Evolutionary conservation across 2,888 invertebrate genomes (phyloP), one percentile per base, ranked within the genome.

Genomic region (Chalcosyrphus nemorum): DNA sequence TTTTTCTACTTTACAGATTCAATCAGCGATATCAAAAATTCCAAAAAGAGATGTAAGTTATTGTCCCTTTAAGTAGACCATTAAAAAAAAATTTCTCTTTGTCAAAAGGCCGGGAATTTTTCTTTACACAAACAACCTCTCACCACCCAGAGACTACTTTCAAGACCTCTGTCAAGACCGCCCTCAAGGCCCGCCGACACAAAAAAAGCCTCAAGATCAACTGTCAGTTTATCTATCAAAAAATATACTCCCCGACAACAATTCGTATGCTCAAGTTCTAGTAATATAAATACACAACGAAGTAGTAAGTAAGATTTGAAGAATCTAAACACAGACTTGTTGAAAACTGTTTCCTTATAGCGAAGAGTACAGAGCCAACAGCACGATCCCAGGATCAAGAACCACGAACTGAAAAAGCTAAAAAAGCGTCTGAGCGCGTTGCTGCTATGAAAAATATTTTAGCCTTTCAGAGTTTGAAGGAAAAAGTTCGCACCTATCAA

Each of bases 11-110:
- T 24, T 24, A 24, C 24, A 41, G 38, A 13, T 50, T 17, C 9
- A 24, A 17, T 3, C 45, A 19, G 5, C 68, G 4, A 50, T n/a
- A 50, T 74, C 82, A 0, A 84, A 78, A 84, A 84, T 84, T 78
- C 68, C 82, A 54, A 84, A 78, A 52, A n/a, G 19, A 41, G 63
- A 24, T 24, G 24, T 27, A 1, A 6, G 24, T 24, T 24, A 24
- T 4, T 24, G 24, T n/a, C n/a, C n/a, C n/a, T n/a, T n/a, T n/a
- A n/a, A n/a, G n/a, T n/a, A n/a, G n/a, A n/a, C n/a, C n/a, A n/a
- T 19, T 2, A 21, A 17, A n/a, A n/a, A n/a, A n/a, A 13, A n/a
- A 13, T 27, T 2, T 41, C 13, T 27, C 4, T 3, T 4, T 9
- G n/a, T n/a, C n/a, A n/a, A n/a, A n/a, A 72, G 72, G 24, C 29